A percentile compares a stretch with the other conserved stretches of the same genome.
Conservation (phyloP, 2,113 vertebrate genomes). For the Antechinus flavipes region DNA sequence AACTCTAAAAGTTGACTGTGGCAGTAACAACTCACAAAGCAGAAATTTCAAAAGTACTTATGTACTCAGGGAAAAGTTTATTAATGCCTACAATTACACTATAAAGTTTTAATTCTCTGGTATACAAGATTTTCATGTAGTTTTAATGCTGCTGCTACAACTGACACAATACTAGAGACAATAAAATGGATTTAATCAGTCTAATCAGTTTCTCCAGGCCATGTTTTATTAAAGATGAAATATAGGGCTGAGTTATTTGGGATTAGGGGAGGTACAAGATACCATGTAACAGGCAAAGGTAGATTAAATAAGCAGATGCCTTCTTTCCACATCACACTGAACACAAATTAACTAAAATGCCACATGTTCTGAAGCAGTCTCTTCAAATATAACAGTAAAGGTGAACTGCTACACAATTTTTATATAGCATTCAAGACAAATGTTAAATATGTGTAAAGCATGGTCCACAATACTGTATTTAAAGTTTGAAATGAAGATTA, state of each 20-base stretch:
- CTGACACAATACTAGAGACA: background rate
- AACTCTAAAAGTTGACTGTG: background rate
- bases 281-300: background rate
- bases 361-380: background rate
- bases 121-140: background rate
- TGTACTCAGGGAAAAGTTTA: background rate
- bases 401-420: background rate
- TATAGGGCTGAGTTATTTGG: background rate
- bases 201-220: background rate
- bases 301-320: background rate
- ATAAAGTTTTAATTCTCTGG: background rate
- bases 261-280: background rate
- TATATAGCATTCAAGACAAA: background rate
- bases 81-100: background rate
- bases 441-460: background rate
- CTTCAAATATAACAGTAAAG: background rate
- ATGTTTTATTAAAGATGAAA: background rate
- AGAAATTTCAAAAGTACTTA: background rate
- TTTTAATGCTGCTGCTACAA: background rate
- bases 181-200: background rate
- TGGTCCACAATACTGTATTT: background rate
- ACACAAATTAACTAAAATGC: background rate
- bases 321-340: background rate
- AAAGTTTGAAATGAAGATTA: conserved; percentile 12
- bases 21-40: background rate